A percentile compares a stretch with the other conserved stretches of the same genome.
phyloP scores from a whole-genome alignment of 1,140 invertebrate species.

The Teleopsis dalmanni region DNA sequence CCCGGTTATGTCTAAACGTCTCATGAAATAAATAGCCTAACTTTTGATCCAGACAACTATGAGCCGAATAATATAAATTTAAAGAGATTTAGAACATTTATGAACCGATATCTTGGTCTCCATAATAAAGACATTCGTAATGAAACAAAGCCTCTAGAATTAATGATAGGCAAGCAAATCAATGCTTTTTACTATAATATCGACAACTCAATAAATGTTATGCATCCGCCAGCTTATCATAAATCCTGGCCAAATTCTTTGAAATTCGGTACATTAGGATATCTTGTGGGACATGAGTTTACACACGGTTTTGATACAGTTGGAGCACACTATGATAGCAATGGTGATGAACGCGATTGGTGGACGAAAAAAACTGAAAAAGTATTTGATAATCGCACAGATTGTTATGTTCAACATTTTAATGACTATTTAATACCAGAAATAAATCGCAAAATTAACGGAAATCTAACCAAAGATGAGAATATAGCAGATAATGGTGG shows the following conservation, averaged over 20 bases:
- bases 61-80: slow-evolving; percentile 22
- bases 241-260: slow-evolving; percentile 29
- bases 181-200: slow-evolving; percentile 38
- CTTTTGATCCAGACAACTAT: slow-evolving; percentile 15
- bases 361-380: slow-evolving; percentile 25
- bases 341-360: slow-evolving; percentile 30
- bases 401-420: slow-evolving; percentile 72
- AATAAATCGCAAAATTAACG: slow-evolving; percentile 51
- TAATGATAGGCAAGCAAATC: slow-evolving; percentile 29
- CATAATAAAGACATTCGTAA: slow-evolving; percentile 14
- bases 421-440: slow-evolving; percentile 37
- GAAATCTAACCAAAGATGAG: slow-evolving; percentile 57
- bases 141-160: slow-evolving; percentile 26
- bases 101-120: slow-evolving; percentile 23
- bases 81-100: slow-evolving; percentile 8
- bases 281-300: slow-evolving; percentile 33
- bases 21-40: slow-evolving; percentile 20
- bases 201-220: slow-evolving; percentile 36
- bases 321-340: slow-evolving; percentile 22
- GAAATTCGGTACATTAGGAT: slow-evolving; percentile 34
- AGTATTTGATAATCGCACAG: slow-evolving; percentile 45
- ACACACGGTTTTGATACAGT: slow-evolving; percentile 33
- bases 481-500: slow-evolving; percentile 80
- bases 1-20: slow-evolving; percentile 8
- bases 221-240: slow-evolving; percentile 87